phyloP scores from a whole-genome alignment of 2,113 vertebrate species.

The Anoplopoma fimbria region DNA sequence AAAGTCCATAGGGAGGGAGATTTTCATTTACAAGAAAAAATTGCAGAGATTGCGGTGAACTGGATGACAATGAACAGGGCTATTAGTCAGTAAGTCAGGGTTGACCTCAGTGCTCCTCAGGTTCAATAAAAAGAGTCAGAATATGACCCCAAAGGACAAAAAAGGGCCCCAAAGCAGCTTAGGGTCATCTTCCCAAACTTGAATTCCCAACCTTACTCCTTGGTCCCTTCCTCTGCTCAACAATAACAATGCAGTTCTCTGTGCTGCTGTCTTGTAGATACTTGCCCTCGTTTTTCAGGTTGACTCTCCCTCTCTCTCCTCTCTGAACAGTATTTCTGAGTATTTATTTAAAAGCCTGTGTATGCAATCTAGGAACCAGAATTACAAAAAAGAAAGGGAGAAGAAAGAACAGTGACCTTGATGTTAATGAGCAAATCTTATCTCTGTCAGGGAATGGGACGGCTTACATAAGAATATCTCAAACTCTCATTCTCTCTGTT shows the following conservation, averaged over 20 bases:
- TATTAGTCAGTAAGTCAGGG: constrained; percentile 35
- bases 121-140: constrained; percentile 35
- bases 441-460: constrained; percentile 40
- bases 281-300: neutral
- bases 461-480: constrained; percentile 36
- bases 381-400: neutral
- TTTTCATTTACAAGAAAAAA: constrained; percentile 26
- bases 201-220: constrained; percentile 23
- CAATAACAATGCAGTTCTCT: constrained; percentile 11
- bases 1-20: too few relatives aligned
- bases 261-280: constrained; percentile 7
- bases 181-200: constrained; percentile 28
- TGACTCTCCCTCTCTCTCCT: neutral
- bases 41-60: neutral
- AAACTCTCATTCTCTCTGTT: constrained; percentile 9
- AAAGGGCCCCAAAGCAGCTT: constrained; percentile 21
- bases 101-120: constrained; percentile 7
- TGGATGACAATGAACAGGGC: constrained; percentile 29
- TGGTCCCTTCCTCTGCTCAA: constrained; percentile 17
- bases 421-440: constrained; percentile 55
- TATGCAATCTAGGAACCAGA: constrained; percentile 17
- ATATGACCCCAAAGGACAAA: neutral
- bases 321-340: constrained; percentile 16
- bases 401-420: constrained; percentile 40
- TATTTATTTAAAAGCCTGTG: constrained; percentile 2